Conservation (phyloP, 2,113 vertebrate genomes). For the Speoplatyrhinus poulsoni region DNA sequence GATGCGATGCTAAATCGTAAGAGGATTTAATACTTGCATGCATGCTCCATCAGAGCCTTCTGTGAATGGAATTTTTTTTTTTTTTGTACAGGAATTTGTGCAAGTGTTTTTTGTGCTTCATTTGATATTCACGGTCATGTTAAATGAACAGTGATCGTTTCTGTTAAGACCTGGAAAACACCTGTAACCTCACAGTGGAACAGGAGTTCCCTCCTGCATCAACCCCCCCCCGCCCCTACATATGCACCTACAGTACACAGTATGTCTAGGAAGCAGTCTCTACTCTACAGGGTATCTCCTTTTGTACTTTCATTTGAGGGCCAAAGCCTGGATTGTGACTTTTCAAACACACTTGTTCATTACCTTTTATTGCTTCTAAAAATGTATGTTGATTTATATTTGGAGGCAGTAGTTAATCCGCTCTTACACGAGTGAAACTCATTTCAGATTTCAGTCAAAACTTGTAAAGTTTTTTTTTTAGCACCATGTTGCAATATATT, state of each 20-base stretch:
- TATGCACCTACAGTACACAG: constrained; percentile 17
- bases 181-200: constrained; percentile 71
- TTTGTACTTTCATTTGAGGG: constrained; percentile 29
- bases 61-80: constrained; percentile 70
- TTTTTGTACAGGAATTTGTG: constrained; percentile 78
- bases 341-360: constrained; percentile 23
- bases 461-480: constrained; percentile 16
- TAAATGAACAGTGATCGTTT: constrained; percentile 62
- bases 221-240: constrained; percentile 19
- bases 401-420: background rate
- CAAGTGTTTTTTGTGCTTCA: constrained; percentile 70
- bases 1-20: constrained; percentile 74
- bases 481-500: constrained; percentile 14
- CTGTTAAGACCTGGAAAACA: constrained; percentile 74
- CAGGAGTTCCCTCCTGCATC: constrained; percentile 67
- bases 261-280: constrained; percentile 18
- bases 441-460: constrained; percentile 30
- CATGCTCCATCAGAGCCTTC: constrained; percentile 74
- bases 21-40: constrained; percentile 77
- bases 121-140: constrained; percentile 69
- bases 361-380: background rate
- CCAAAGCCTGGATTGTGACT: constrained; percentile 14
- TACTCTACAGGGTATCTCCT: constrained; percentile 14
- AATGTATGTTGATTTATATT: constrained; percentile 9
- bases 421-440: constrained; percentile 28